Evolutionary conservation across 30 jellyfish, hydroid and myxozoan genomes (phyloP), one percentile per base, ranked within the genome.

Genomic region (Cassiopea andromeda): DNA sequence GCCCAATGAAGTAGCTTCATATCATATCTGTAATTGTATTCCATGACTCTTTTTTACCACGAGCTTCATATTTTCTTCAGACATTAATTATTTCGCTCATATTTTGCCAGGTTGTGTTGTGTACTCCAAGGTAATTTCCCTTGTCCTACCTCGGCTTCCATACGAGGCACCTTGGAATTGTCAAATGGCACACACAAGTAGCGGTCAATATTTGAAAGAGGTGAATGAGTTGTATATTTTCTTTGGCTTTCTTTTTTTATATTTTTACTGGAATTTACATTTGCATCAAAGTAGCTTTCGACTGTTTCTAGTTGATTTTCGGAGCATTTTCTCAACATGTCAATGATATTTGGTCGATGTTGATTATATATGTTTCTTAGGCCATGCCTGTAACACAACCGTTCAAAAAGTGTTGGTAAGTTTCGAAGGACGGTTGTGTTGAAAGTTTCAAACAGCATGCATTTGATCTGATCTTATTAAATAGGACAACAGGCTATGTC

Each of bases 171-270:
- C 10, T 10, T 48, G 43, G 73, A 38, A 68, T 60, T 48, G 46
- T 43, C 9, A 83, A 45, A 86, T 86, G 93, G 93, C 93, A 82
- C 93, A 86, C 77, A 86, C 89, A 45, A 86, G 93, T 75, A 59
- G 85, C 75, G 68, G 85, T 44, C 89, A 76, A 45, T 86, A 86
- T 72, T 46, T 86, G 49, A 64, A 67, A 66, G 85, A 86, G 93
- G 93, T 86, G 54, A 70, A 54, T 3, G 64, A 54, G 10, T 10
- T 3, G 7, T 54, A 3, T 6, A 54, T 0, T 54, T 6, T 54
- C 10, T 10, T 54, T 10, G 7, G 64, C 64, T 54, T 54, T 54
- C 7, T 54, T 54, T 54, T 2, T 54, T 6, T 54, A 3, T 6
- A 54, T 54, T 54, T 0, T 54, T 54, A 54, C 38, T 27, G 38